Evolutionary conservation across 2,888 invertebrate genomes (phyloP).

Genomic region (Polyploca ridens): DNA sequence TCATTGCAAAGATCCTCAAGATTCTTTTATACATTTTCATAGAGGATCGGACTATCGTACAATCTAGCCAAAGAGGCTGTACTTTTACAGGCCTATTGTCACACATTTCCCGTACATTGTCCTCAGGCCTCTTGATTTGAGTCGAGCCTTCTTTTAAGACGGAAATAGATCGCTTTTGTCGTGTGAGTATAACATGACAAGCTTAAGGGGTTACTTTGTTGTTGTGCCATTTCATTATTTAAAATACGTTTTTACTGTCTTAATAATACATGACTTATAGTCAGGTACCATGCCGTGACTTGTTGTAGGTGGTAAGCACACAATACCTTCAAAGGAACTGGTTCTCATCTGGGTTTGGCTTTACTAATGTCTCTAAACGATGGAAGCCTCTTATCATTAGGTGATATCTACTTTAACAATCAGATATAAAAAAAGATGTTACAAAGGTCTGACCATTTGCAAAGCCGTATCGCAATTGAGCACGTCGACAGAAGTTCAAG

Average conservation of each 20-base stretch:
- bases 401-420: too few species aligned
- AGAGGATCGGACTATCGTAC: conserved; percentile 11
- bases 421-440: too few species aligned
- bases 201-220: background rate
- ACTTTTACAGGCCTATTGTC: conserved; percentile 40
- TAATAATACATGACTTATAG: background rate
- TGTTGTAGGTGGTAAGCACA: too few species aligned
- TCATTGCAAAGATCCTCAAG: background rate
- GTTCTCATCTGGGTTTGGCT: too few species aligned
- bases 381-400: too few species aligned
- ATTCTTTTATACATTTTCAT: background rate
- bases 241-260: background rate
- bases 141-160: conserved; percentile 32
- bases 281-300: too few species aligned
- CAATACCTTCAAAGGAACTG: too few species aligned
- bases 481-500: too few species aligned
- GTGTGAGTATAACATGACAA: background rate
- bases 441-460: too few species aligned
- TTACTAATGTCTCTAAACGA: too few species aligned
- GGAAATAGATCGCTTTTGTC: conserved; percentile 29
- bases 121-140: conserved; percentile 38
- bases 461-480: too few species aligned
- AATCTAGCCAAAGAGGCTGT: conserved; percentile 29
- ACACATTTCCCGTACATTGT: conserved; percentile 44
- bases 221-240: background rate